Evolutionary conservation across 2,113 vertebrate genomes (phyloP).

Genomic region (Fregata magnificens): DNA sequence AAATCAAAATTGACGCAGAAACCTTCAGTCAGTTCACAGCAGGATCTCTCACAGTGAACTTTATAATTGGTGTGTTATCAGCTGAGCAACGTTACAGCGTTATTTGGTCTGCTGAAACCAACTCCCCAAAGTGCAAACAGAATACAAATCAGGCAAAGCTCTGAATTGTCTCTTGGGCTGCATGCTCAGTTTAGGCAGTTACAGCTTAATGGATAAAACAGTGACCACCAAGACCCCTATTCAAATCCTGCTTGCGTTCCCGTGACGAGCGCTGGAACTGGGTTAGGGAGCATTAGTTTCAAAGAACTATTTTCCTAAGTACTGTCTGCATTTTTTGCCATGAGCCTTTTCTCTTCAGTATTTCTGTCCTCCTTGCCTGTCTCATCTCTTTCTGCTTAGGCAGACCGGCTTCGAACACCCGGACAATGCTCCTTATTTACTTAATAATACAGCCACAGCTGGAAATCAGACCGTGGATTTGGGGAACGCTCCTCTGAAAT

Average conservation of each 20-base stretch:
- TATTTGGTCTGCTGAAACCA: slow-evolving; percentile 12
- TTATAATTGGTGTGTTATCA: not conserved
- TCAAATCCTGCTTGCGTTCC: not conserved
- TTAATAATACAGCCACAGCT: not conserved
- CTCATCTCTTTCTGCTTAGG: slow-evolving; percentile 15
- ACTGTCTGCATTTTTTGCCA: not conserved
- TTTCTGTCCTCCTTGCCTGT: not conserved
- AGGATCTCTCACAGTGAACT: not conserved
- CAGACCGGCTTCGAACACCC: not conserved
- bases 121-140: not conserved
- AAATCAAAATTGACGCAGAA: not conserved
- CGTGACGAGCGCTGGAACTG: not conserved
- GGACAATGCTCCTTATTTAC: not conserved
- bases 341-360: not conserved
- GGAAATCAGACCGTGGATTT: not conserved
- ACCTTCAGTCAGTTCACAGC: not conserved
- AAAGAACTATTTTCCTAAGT: not conserved
- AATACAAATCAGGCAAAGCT: not conserved
- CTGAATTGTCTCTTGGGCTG: not conserved
- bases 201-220: not conserved
- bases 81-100: not conserved
- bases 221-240: not conserved
- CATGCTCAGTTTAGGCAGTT: not conserved
- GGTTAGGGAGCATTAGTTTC: not conserved
- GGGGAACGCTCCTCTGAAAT: not conserved